A percentile compares a stretch with the other conserved stretches of the same genome.
Evolutionary conservation across 2,113 vertebrate genomes (phyloP).

Genomic region (Delphinapterus leucas): DNA sequence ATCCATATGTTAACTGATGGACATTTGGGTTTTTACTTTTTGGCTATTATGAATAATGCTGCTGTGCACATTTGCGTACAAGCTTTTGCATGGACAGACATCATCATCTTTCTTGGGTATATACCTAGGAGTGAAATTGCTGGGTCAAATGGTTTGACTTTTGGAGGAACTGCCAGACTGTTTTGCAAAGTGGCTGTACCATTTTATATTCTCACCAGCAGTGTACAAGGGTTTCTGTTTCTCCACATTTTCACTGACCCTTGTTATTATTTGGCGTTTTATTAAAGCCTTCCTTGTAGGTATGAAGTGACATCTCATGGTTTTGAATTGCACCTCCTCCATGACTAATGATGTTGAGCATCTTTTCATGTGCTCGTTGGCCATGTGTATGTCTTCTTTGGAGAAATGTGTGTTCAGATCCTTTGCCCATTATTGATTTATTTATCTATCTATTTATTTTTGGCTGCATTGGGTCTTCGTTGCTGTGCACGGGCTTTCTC

Average conservation of each 20-base stretch:
- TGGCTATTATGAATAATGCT: not conserved
- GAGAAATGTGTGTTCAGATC: not conserved
- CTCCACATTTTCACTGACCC: not conserved
- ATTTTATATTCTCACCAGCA: not conserved
- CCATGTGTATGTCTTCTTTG: not conserved
- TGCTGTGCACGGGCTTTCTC: no score
- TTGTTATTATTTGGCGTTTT: not conserved
- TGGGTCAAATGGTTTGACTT: not conserved
- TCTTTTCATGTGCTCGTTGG: not conserved
- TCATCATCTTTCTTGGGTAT: not conserved
- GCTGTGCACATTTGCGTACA: not conserved
- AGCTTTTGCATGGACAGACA: not conserved
- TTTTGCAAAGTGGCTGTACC: not conserved
- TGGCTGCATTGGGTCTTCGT: no score
- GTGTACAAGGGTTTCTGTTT: not conserved
- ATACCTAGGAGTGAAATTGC: not conserved
- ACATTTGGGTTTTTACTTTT: not conserved
- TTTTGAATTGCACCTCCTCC: not conserved
- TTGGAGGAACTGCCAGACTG: not conserved
- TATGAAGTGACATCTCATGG: not conserved
- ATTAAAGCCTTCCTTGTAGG: not conserved
- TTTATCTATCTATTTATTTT: no score
- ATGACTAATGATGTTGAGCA: not conserved
- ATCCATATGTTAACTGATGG: not conserved
- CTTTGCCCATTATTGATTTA: not conserved